Conservation (phyloP, 1,140 invertebrate genomes). For the Heliothis virescens region DNA sequence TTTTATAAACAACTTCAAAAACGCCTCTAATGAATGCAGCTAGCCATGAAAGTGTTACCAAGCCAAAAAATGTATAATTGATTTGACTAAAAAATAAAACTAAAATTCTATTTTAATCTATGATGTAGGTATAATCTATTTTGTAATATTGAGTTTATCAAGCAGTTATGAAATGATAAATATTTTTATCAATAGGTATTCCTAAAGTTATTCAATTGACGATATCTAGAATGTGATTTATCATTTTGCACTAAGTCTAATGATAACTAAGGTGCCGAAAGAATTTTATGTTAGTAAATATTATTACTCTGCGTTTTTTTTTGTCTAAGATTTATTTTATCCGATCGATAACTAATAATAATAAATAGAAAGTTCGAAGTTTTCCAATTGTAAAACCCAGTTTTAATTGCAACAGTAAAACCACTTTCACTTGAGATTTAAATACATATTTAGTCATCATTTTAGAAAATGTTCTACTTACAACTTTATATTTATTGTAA, state of each 20-base stretch:
- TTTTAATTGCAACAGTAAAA: too few relatives aligned
- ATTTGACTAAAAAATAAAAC: not conserved
- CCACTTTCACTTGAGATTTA: not conserved
- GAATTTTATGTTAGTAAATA: too few relatives aligned
- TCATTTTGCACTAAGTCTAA: not conserved
- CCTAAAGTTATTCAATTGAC: too few relatives aligned
- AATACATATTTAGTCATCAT: not conserved
- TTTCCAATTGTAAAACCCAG: too few relatives aligned
- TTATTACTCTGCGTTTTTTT: too few relatives aligned
- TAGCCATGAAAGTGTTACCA: not conserved
- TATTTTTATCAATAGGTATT: not conserved
- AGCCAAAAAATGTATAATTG: not conserved
- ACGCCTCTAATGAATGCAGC: conserved; percentile 1
- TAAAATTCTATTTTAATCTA: not conserved
- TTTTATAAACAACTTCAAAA: not conserved
- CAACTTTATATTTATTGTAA: not conserved
- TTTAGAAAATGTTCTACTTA: not conserved
- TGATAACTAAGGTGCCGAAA: not conserved
- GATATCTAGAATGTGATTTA: not conserved
- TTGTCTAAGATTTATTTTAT: too few relatives aligned
- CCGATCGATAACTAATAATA: too few relatives aligned
- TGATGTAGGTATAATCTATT: not conserved
- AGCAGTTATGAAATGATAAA: not conserved
- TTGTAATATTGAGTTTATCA: not conserved
- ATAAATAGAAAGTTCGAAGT: too few relatives aligned